Base-by-base conservation (phyloP, 2,888 invertebrate species). In the Mechanitis mazaeus region DNA sequence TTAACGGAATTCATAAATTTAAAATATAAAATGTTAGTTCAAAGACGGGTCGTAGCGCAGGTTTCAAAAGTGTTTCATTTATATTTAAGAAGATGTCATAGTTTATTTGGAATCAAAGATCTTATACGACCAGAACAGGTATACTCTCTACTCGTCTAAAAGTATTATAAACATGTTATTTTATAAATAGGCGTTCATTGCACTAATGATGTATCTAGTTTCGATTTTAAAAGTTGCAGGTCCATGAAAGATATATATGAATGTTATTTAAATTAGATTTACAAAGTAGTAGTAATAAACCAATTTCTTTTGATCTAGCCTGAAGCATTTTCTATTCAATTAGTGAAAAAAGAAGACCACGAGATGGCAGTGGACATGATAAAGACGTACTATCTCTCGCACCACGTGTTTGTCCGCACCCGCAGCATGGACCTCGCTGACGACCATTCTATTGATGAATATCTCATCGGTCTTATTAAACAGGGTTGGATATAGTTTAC, bases 371-470 rank as follows among this genome's bases (percentile, higher is more conserved):
- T 88, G 9, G 73, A 81, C 4, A 63, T 83, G 31, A 72, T 87
- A 33, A 89, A 87, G 65, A 71, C 69, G 45, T 72, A 83, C 61
- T 88, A 78, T 66, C 71, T 90, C 1, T 74, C 64, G 1, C 80
- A 86, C n/a, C 88, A 90, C 64, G 79, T 85, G 4, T 65, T 89
- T 11, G 80, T 87, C 35, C 79, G 81, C n/a, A 73, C 80, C 3
- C 78, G 84, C 20, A 71, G 74, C 9, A 79, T 87, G 73, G 77
- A 86, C 64, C 64, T 87, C 1, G 59, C 50, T 9, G 77, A 81
- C 42, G 88, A 89, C 61, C 72, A 79, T 3, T 84, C 88, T 1
- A 69, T 90, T 3, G 87, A 87, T 61, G 84, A 87, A 63, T 88
- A 87, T 55, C 70, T 89, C 6, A 9, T 72, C n/a, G 73, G 72